Base-by-base conservation (phyloP, 1,140 invertebrate species). In the Rhyzopertha dominica region DNA sequence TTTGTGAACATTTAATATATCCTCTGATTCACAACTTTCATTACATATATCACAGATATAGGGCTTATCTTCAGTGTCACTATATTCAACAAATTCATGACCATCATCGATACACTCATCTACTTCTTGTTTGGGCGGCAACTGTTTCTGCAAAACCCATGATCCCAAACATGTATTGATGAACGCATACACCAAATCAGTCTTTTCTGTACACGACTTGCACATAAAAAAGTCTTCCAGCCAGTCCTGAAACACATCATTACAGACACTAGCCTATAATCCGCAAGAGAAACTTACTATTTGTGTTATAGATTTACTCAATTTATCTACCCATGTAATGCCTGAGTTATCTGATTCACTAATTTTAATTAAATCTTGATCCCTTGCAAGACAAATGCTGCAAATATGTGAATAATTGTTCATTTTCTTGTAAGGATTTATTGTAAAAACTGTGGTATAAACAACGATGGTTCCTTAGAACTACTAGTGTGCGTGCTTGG, bases 261-360 rank as follows among this genome's bases (percentile, higher is more conserved):
- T 10, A 2, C 9, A 10, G 39, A 36, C 9, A 20, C n/a, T 19
- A 43, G 36, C n/a, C 18, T 23, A 17, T n/a, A 36, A 26, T 45
- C 31, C 14, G 23, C 7, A 13, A 25, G 12, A 32, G 14, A 17
- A 42, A 38, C 41, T 54, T 49, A 59, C 56, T 31, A 59, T 44
- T 59, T 59, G 47, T 5, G 56, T 24, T 17, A 59, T 41, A 26
- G 34, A 46, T 14, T 26, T 30, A 31, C 45, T 32, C 8, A 57
- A 43, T 46, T 57, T 57, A 13, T 38, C 25, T 4, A 45, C 14
- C 13, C 46, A 14, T 8, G 23, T 40, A 23, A 51, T 26, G 13
- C 47, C 23, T 19, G 47, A 48, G n/a, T 43, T 49, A 39, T 48
- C 46, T 26, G 39, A 41, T 14, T 20, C 28, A 8, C 49, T 48